phyloP scores from a whole-genome alignment of 2,888 invertebrate genomes.

The Penaeus monodon region DNA sequence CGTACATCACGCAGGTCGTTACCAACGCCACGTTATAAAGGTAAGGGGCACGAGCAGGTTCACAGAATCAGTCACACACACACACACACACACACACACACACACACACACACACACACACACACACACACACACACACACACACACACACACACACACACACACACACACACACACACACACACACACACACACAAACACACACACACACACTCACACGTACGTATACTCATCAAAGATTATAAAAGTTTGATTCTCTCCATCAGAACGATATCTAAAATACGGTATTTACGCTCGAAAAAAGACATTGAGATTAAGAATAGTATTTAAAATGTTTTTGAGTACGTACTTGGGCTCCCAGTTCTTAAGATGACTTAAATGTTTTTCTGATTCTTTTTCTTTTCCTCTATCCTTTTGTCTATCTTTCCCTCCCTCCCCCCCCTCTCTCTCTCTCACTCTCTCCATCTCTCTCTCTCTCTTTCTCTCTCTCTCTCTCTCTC shows the following conservation, averaged over 20 bases:
- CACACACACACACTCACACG: too few relatives aligned
- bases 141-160: neutral
- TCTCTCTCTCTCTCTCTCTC: conserved; percentile 28
- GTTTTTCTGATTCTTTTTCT: neutral
- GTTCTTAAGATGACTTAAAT: neutral
- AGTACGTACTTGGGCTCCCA: neutral
- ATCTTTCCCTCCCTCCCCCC: neutral
- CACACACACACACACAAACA: too few relatives aligned
- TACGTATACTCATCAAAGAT: too few relatives aligned
- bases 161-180: neutral
- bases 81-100: too few relatives aligned
- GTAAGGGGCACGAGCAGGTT: neutral
- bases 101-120: too few relatives aligned
- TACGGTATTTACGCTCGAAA: too few relatives aligned
- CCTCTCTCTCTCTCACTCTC: neutral
- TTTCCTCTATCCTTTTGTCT: neutral
- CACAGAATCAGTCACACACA: neutral
- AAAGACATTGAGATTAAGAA: too few relatives aligned
- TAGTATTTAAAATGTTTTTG: too few relatives aligned
- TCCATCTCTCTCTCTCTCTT: neutral
- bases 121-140: too few relatives aligned
- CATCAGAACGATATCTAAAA: too few relatives aligned
- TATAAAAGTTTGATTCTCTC: too few relatives aligned
- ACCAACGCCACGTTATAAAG: conserved; percentile 45
- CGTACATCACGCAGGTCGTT: conserved; percentile 48